Conservation (phyloP, 2,888 invertebrate genomes). For the Oscheius sp. region DNA sequence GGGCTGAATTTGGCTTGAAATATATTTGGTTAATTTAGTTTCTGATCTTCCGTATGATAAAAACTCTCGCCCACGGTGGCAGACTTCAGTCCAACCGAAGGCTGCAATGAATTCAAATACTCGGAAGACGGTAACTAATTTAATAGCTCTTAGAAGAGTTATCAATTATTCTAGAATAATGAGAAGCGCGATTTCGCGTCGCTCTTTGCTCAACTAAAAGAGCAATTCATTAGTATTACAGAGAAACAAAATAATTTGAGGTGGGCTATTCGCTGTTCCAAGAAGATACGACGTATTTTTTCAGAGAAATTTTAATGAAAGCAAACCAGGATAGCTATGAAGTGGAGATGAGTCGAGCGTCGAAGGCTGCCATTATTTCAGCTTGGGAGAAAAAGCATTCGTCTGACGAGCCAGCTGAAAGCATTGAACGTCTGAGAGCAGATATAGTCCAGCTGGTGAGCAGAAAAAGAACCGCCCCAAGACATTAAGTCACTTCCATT, state of each 20-base stretch:
- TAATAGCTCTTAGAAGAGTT: neutral
- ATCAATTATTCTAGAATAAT: constrained; percentile 13
- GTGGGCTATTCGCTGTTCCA: constrained; percentile 35
- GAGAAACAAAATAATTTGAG: constrained; percentile 63
- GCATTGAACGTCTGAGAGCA: constrained; percentile 59
- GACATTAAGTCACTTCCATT: no score
- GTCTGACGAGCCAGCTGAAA: constrained; percentile 55
- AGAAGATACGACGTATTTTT: neutral
- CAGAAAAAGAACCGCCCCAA: constrained; percentile 28
- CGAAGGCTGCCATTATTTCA: constrained; percentile 55
- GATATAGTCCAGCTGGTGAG: constrained; percentile 39
- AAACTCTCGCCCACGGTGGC: constrained; percentile 6
- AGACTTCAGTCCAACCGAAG: neutral
- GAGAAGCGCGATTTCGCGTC: constrained; percentile 40
- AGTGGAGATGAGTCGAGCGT: constrained; percentile 62
- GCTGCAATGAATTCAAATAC: constrained; percentile 27
- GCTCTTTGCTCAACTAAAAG: constrained; percentile 62
- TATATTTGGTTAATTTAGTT: neutral
- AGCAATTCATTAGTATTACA: constrained; percentile 59
- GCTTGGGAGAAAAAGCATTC: constrained; percentile 66
- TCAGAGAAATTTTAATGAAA: constrained; percentile 79
- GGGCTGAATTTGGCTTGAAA: constrained; percentile 18
- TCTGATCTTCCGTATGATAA: neutral
- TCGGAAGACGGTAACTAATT: constrained; percentile 15
- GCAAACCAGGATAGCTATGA: constrained; percentile 76